These are phyloP conservation scores for Coreius guichenoti DNA, from an alignment of 2,797 vertebrate genomes.

Conservation along the genomic window DNA sequence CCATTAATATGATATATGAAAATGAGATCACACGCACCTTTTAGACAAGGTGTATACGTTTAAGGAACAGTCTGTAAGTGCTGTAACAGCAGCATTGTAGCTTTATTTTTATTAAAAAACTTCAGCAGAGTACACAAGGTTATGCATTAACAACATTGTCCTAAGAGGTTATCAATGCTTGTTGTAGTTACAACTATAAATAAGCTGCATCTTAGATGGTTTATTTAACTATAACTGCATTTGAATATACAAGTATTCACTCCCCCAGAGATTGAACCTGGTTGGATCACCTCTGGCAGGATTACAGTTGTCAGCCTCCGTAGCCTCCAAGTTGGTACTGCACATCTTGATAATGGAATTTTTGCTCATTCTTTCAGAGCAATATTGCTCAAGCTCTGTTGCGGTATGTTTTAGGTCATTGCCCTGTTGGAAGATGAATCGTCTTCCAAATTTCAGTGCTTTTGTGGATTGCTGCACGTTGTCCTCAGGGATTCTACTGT, in stretches of 20 bases:
- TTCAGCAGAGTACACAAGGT: not conserved
- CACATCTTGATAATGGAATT: slow-evolving; percentile 18
- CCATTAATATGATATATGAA: slow-evolving; percentile 30
- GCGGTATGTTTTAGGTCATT: slow-evolving; percentile 41
- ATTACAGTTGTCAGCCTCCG: not conserved
- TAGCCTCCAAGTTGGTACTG: slow-evolving; percentile 7
- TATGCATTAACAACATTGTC: not conserved
- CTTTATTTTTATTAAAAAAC: not conserved
- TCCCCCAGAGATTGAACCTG: not conserved
- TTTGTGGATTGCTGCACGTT: slow-evolving; percentile 19
- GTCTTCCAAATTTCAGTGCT: slow-evolving; percentile 39
- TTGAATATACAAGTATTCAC: slow-evolving; percentile 2
- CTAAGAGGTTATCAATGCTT: not conserved
- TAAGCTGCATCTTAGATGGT: not conserved
- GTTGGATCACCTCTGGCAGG: slow-evolving; percentile 17
- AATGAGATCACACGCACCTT: not conserved
- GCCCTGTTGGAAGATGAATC: slow-evolving; percentile 40
- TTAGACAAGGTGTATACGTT: not conserved
- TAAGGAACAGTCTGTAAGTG: not conserved
- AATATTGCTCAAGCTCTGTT: slow-evolving; percentile 32
- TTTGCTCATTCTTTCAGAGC: slow-evolving; percentile 13
- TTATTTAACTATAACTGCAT: not conserved
- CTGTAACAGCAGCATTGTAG: not conserved
- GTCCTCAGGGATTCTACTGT: slow-evolving; percentile 40
- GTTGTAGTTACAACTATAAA: not conserved